Conservation (phyloP, 2,888 invertebrate species). For the Electrophaes corylata region DNA sequence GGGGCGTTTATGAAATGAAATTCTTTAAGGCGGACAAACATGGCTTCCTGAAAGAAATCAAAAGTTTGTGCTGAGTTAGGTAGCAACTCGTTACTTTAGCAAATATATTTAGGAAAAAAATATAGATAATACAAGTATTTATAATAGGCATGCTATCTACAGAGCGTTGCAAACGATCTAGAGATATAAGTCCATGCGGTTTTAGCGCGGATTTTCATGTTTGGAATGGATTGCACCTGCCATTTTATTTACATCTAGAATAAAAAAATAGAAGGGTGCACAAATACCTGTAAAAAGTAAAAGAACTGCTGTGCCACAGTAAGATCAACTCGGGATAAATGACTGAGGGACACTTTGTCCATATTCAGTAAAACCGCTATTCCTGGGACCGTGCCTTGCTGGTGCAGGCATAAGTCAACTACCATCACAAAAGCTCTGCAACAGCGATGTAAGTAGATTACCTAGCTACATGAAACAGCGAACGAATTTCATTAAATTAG, state of each 20-base stretch:
- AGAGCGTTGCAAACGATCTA: too few relatives aligned
- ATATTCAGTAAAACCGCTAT: slow-evolving; percentile 86
- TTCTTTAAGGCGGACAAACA: slow-evolving; percentile 84
- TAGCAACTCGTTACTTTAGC: too few relatives aligned
- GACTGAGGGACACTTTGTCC: slow-evolving; percentile 85
- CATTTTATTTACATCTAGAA: not conserved
- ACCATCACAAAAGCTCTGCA: slow-evolving; percentile 65
- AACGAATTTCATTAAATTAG: too few relatives aligned
- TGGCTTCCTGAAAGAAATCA: slow-evolving; percentile 82
- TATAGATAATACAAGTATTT: too few relatives aligned
- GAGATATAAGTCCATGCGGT: too few relatives aligned
- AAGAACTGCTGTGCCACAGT: slow-evolving; percentile 88
- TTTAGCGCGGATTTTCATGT: too few relatives aligned
- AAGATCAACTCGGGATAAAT: slow-evolving; percentile 86
- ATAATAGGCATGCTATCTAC: too few relatives aligned
- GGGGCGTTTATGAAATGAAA: slow-evolving; percentile 88
- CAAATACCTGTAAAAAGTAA: slow-evolving; percentile 87
- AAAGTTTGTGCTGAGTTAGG: not conserved
- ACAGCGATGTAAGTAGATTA: not conserved
- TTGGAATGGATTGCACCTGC: too few relatives aligned
- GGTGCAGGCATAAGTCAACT: slow-evolving; percentile 68
- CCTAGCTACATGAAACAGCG: too few relatives aligned
- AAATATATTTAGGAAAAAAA: too few relatives aligned
- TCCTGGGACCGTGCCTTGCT: slow-evolving; percentile 84
- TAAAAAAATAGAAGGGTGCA: too few relatives aligned